These are phyloP conservation scores for Ceyx erithaca DNA, from an alignment of 2,797 vertebrate species.

Conservation along the genomic window DNA sequence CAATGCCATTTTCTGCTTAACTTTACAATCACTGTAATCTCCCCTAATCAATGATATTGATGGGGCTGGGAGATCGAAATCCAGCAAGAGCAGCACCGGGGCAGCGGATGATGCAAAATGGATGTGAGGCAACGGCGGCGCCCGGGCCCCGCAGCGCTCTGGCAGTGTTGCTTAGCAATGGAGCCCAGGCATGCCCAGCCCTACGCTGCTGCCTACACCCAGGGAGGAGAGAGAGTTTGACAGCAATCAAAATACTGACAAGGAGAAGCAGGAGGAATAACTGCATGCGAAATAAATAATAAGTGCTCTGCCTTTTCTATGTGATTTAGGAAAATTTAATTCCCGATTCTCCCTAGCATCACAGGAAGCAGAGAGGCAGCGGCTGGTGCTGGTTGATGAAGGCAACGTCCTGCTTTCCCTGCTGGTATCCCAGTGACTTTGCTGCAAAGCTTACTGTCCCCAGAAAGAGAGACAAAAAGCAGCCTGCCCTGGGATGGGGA, in stretches of 20 bases:
- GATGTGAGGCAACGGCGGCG: not conserved
- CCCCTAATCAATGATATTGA: not conserved
- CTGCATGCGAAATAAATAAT: not conserved
- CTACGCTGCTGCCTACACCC: not conserved
- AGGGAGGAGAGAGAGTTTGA: not conserved
- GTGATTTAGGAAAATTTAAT: not conserved
- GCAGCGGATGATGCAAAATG: not conserved
- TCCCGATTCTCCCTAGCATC: fast-evolving
- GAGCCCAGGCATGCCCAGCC: not conserved
- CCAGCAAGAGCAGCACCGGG: not conserved
- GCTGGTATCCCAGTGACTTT: not conserved
- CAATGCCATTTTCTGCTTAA: not conserved
- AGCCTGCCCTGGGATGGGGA: not conserved
- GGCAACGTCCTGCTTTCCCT: not conserved
- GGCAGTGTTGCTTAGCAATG: not conserved
- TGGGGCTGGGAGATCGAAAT: fast-evolving
- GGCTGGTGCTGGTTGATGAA: not conserved
- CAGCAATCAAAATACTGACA: not conserved
- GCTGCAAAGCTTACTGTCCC: not conserved
- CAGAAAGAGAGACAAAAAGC: not conserved
- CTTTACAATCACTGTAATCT: not conserved
- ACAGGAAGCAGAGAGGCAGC: fast-evolving
- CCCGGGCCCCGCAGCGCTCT: not conserved
- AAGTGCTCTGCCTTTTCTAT: not conserved
- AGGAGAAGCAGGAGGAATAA: not conserved